Percentiles rank a stretch among this genome's conserved stretches.
Conservation (phyloP, 2,797 vertebrate genomes). For the Coregonus sp. region DNA sequence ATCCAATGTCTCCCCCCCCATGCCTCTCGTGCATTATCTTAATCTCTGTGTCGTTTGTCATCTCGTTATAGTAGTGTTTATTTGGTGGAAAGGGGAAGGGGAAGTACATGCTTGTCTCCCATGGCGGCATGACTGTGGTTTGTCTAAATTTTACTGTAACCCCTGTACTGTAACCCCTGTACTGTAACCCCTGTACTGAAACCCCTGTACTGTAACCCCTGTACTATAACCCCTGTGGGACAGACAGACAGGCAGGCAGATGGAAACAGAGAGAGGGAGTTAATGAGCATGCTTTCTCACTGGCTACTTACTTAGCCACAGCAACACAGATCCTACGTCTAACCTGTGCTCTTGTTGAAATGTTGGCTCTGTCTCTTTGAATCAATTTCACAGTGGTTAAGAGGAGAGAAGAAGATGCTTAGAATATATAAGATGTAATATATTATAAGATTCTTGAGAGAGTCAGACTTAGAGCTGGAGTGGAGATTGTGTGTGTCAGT, state of each 20-base stretch:
- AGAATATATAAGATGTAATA: no score
- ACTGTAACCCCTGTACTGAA: conserved; percentile 17
- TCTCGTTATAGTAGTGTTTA: conserved; percentile 44
- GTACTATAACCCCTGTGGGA: neutral
- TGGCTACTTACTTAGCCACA: conserved; percentile 15
- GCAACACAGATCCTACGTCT: conserved; percentile 27
- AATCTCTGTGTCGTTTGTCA: conserved; percentile 47
- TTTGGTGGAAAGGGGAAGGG: conserved; percentile 14
- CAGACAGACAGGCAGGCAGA: neutral
- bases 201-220: conserved; percentile 14
- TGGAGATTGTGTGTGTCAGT: neutral
- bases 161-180: conserved; percentile 21
- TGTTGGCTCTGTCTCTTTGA: conserved; percentile 3
- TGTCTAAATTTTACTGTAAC: conserved; percentile 34
- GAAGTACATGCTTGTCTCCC: conserved; percentile 42
- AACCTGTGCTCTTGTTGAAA: conserved; percentile 19
- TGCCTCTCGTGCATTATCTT: conserved; percentile 34
- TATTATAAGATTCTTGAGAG: conserved; percentile 14
- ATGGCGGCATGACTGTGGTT: conserved; percentile 40
- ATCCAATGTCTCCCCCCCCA: neutral
- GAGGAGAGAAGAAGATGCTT: conserved; percentile 20
- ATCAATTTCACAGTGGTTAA: neutral
- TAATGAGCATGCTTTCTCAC: neutral
- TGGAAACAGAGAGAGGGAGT: neutral
- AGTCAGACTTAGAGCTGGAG: neutral